Percentiles rank a stretch among this genome's conserved stretches.
phyloP scores from a whole-genome alignment of 2,797 vertebrate species.

The Oreonectes daqikongensis region DNA sequence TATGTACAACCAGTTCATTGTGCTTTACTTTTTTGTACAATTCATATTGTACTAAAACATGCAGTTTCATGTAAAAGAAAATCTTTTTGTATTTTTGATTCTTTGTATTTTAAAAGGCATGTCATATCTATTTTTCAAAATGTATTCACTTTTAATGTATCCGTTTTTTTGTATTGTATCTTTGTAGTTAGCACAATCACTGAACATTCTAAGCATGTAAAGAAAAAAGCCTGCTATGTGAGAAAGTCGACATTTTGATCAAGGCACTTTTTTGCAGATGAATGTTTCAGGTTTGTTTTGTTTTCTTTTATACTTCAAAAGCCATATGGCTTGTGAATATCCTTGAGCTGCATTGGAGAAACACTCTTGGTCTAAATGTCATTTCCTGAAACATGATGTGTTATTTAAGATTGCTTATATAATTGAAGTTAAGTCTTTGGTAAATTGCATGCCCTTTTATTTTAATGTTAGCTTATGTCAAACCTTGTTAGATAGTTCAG shows the following conservation, averaged over 20 bases:
- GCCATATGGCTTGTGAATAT: constrained; percentile 22
- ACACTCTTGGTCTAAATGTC: constrained; percentile 31
- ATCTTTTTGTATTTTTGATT: constrained; percentile 92
- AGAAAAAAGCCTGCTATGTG: constrained; percentile 92
- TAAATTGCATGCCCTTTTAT: constrained; percentile 42
- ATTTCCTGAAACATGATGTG: constrained; percentile 51
- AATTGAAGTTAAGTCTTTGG: constrained; percentile 65
- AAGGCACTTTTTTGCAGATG: constrained; percentile 90
- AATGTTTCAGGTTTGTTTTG: constrained; percentile 80
- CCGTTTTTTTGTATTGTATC: constrained; percentile 90
- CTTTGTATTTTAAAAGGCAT: constrained; percentile 92
- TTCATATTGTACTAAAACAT: constrained; percentile 94
- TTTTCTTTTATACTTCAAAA: constrained; percentile 66
- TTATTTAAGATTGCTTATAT: constrained; percentile 80
- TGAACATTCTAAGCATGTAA: constrained; percentile 93
- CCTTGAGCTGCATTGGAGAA: constrained; percentile 30
- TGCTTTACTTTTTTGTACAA: constrained; percentile 98
- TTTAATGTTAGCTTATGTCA: constrained; percentile 40
- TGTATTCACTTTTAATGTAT: constrained; percentile 83
- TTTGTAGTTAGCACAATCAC: constrained; percentile 91
- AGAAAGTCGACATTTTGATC: constrained; percentile 89
- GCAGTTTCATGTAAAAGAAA: constrained; percentile 93
- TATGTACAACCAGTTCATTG: constrained; percentile 91
- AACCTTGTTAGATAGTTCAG: constrained; percentile 37
- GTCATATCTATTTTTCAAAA: constrained; percentile 90